Evolutionary conservation across 2,797 vertebrate genomes (phyloP).

Genomic region (Leptodactylus fallax): DNA sequence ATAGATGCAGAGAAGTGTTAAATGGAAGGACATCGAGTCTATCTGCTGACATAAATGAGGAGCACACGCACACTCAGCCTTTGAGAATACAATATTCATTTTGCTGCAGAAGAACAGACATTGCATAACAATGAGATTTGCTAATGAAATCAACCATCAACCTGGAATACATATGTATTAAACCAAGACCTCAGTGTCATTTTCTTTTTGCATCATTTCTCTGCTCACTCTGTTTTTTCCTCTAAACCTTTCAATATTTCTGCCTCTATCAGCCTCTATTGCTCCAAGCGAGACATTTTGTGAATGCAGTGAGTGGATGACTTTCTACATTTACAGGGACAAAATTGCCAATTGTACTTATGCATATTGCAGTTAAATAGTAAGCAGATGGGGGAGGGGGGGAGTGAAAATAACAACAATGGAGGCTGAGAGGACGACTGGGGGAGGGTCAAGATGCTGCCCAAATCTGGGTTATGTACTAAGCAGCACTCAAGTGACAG

Average conservation of each 20-base stretch:
- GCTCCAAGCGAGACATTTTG: constrained; percentile 70
- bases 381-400: constrained; percentile 64
- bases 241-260: constrained; percentile 72
- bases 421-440: constrained; percentile 69
- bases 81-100: constrained; percentile 96
- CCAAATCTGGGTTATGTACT: constrained; percentile 23
- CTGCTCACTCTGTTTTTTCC: constrained; percentile 75
- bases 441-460: constrained; percentile 41
- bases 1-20: constrained; percentile 66
- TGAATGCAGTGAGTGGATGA: constrained; percentile 53
- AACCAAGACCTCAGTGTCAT: constrained; percentile 87
- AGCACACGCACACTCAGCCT: constrained; percentile 74
- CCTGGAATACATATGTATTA: constrained; percentile 98
- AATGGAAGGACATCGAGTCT: constrained; percentile 68
- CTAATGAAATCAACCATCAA: constrained; percentile 99
- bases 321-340: constrained; percentile 66
- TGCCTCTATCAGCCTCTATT: constrained; percentile 67
- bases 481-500: background rate
- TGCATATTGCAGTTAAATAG: constrained; percentile 68
- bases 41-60: constrained; percentile 69
- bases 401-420: constrained; percentile 65
- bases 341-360: constrained; percentile 69
- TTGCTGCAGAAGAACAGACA: constrained; percentile 99
- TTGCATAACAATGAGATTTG: constrained; percentile 99
- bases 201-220: constrained; percentile 89